Evolutionary conservation across 2,797 vertebrate species (phyloP).

Genomic region (Sebastes trivittatus): DNA sequence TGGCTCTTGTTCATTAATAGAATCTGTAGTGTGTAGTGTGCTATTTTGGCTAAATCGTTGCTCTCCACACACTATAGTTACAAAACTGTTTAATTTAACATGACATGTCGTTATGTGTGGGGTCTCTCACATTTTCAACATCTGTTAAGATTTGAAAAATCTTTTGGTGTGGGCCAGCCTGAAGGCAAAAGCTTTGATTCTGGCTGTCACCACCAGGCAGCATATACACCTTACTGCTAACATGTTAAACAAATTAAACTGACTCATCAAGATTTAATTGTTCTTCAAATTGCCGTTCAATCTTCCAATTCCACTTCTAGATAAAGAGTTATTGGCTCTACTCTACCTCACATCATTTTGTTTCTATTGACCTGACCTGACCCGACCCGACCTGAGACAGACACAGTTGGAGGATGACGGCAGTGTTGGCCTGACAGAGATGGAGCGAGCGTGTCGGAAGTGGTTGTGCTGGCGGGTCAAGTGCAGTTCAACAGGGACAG

Average conservation of each 20-base stretch:
- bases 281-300: neutral
- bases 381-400: neutral
- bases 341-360: neutral
- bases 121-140: no score
- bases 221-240: neutral
- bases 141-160: no score
- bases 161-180: no score
- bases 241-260: neutral
- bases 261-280: neutral
- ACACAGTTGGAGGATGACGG: neutral
- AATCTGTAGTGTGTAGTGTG: no score
- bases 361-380: neutral
- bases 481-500: slow-evolving; percentile 12
- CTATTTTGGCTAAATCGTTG: no score
- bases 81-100: no score
- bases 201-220: neutral
- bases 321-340: neutral
- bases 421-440: neutral
- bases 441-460: slow-evolving; percentile 1
- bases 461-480: neutral
- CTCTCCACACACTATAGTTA: no score
- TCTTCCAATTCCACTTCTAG: neutral
- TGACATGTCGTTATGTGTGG: no score
- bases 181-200: neutral
- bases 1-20: no score